Conservation (phyloP, 2,113 vertebrate species). For the Erpornis zantholeuca region DNA sequence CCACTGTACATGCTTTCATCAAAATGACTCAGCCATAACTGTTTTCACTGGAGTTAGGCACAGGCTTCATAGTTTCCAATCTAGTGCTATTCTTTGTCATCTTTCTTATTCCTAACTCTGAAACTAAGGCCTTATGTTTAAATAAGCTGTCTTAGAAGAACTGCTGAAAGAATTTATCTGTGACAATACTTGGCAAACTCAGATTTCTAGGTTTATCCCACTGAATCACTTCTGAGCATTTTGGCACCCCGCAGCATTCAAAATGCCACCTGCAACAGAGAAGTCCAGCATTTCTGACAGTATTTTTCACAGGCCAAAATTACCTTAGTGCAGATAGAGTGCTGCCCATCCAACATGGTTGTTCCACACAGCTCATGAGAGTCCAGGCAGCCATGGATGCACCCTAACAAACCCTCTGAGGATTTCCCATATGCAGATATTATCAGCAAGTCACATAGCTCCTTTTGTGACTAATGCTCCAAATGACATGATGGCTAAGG, state of each 20-base stretch:
- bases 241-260: neutral
- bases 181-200: neutral
- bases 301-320: neutral
- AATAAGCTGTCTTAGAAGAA: neutral
- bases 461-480: neutral
- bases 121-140: conserved; percentile 38
- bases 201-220: neutral
- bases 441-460: neutral
- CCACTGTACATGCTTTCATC: neutral
- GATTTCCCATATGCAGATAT: neutral
- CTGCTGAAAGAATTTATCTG: neutral
- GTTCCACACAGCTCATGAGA: neutral
- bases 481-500: neutral
- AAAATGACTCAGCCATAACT: neutral
- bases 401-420: neutral
- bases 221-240: neutral
- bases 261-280: neutral
- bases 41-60: neutral
- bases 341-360: neutral
- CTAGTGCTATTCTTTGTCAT: conserved; percentile 24
- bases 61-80: neutral
- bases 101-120: conserved; percentile 20
- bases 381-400: neutral
- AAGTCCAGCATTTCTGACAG: neutral
- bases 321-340: neutral